Evolutionary conservation across 2,888 invertebrate species (phyloP), one percentile per base, ranked within the genome.

Genomic region (Gymnoscelis rufifasciata): DNA sequence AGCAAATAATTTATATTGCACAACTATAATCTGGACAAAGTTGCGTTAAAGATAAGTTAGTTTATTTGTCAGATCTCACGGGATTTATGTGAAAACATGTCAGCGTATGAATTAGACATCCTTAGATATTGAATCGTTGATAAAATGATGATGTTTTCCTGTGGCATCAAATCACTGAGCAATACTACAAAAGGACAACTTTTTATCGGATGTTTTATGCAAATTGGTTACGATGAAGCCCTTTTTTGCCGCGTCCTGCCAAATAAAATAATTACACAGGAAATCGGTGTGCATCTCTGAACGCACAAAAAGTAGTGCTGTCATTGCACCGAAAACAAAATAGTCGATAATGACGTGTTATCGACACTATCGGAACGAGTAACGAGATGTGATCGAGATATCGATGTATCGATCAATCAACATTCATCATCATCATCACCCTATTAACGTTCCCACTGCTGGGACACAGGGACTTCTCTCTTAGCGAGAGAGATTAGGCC

Each of bases 371-470:
- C 53, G 54, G 62, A 51, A 49, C 56, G 56, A 59, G 56, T 64
- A 64, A 60, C 63, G 56, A 66, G 66, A 64, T 66, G 61, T 57
- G 54, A 64, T 63, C 65, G 51, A 54, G 57, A 62, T 66, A 56
- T 66, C 60, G 52, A 66, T 62, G 52, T 59, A 70, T 74, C 70
- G 62, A 71, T 76, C 74, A 63, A 59, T 70, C 70, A 59, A 51
- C 51, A 64, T 57, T n/a, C n/a, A n/a, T n/a, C n/a, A n/a, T n/a
- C n/a, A n/a, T n/a, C n/a, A n/a, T n/a, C n/a, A n/a, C n/a, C n/a
- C n/a, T n/a, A n/a, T n/a, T n/a, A n/a, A n/a, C n/a, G n/a, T n/a
- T n/a, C n/a, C n/a, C n/a, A n/a, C n/a, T n/a, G n/a, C n/a, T n/a
- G n/a, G n/a, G n/a, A n/a, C n/a, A n/a, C n/a, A n/a, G n/a, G n/a